Percentiles rank a stretch among this genome's conserved stretches.
Evolutionary conservation across 1,140 invertebrate genomes (phyloP).

Genomic region (Ostrea edulis): DNA sequence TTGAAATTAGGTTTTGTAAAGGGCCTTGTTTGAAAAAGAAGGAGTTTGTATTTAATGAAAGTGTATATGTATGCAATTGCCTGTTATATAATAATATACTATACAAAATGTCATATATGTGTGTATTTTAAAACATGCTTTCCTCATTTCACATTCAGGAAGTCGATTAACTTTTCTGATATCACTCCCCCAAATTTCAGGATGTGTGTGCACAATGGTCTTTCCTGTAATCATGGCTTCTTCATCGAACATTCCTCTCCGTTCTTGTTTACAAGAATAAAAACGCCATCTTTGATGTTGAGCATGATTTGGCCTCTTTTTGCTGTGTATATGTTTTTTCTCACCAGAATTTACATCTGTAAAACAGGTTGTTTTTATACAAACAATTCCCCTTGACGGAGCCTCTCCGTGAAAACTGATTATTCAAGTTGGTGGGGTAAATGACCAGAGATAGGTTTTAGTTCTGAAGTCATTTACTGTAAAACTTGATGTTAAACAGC

Average conservation of each 20-base stretch:
- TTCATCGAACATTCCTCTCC: background rate
- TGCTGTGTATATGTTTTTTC: background rate
- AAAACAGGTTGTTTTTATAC: background rate
- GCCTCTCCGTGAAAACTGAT: slow-evolving; percentile 8
- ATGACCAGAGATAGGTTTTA: slow-evolving; percentile 37
- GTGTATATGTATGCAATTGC: background rate
- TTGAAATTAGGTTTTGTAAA: background rate
- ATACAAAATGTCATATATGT: background rate
- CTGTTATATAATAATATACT: background rate
- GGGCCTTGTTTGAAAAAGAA: background rate
- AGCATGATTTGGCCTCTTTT: background rate
- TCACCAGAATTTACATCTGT: background rate
- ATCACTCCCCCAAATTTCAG: slow-evolving; percentile 15
- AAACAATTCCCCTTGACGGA: background rate
- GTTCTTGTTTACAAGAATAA: background rate
- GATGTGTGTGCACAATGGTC: slow-evolving; percentile 15
- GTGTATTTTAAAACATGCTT: background rate
- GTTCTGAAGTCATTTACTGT: slow-evolving; percentile 27
- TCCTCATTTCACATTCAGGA: background rate
- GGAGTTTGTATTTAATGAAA: background rate
- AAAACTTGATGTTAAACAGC: slow-evolving; percentile 37
- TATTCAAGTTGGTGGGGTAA: slow-evolving; percentile 31
- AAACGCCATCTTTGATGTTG: slow-evolving; percentile 5
- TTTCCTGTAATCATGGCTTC: slow-evolving; percentile 18
- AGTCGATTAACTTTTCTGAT: slow-evolving; percentile 30